phyloP scores from a whole-genome alignment of 2,888 invertebrate species.

The Stratiomys singularior region DNA sequence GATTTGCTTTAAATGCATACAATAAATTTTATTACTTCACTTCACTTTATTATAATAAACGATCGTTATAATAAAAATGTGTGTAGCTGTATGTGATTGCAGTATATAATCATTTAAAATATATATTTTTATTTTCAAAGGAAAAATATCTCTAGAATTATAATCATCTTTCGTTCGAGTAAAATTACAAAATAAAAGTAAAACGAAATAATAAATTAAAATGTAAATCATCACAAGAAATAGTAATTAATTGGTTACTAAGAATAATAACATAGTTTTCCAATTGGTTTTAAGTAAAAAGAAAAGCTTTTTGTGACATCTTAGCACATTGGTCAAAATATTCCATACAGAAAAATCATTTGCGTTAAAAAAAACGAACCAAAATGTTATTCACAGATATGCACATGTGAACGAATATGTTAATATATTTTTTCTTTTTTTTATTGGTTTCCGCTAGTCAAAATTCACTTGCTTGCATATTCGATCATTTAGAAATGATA shows the following conservation, averaged over 20 bases:
- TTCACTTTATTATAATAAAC: conserved; percentile 13
- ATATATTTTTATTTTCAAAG: conserved; percentile 15
- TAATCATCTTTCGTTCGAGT: conserved; percentile 19
- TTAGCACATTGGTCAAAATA: not conserved
- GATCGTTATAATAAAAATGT: conserved; percentile 21
- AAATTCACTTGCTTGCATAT: no score
- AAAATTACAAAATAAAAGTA: conserved; percentile 16
- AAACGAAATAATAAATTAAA: conserved; percentile 28
- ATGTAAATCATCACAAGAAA: conserved; percentile 41
- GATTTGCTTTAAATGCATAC: conserved; percentile 11
- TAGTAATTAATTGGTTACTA: conserved; percentile 26
- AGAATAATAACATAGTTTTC: not conserved
- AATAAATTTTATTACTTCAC: conserved; percentile 11
- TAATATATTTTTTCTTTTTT: no score
- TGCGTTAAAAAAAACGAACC: not conserved
- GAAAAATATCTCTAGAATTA: not conserved
- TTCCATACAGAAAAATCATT: not conserved
- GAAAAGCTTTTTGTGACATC: conserved; percentile 19
- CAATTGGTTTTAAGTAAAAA: conserved; percentile 25
- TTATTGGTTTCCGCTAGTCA: no score
- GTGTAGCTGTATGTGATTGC: conserved; percentile 4
- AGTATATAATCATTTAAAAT: conserved; percentile 5
- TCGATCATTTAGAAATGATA: no score
- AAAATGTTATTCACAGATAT: not conserved
- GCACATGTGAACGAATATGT: no score